A percentile compares a stretch with the other conserved stretches of the same genome.
Conservation (phyloP, 2,888 invertebrate genomes). For the Amphipyra berbera region DNA sequence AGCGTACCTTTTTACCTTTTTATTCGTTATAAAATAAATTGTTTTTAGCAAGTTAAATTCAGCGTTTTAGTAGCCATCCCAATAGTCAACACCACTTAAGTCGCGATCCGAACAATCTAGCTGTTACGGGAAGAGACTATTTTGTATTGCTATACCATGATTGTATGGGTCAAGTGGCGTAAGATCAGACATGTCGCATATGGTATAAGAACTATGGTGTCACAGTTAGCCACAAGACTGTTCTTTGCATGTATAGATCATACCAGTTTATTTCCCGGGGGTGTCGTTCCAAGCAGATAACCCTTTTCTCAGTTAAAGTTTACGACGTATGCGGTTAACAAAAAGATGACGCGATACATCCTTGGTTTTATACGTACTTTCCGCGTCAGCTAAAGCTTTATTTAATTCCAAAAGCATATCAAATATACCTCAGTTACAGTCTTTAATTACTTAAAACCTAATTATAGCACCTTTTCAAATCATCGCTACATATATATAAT, state of each 20-base stretch:
- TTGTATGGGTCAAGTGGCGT: no score
- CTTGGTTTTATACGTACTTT: conserved; percentile 3
- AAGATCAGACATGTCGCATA: no score
- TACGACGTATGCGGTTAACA: conserved; percentile 44
- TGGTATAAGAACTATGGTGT: not conserved
- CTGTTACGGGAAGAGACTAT: no score
- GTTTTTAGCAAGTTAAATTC: no score
- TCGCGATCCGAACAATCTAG: no score
- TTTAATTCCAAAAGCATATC: conserved; percentile 16
- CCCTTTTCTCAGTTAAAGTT: conserved; percentile 46
- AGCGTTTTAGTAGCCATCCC: no score
- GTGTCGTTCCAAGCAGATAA: conserved; percentile 44
- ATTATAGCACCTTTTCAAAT: conserved; percentile 38
- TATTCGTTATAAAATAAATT: no score
- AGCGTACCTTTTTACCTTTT: no score
- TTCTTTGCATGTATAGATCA: conserved; percentile 34
- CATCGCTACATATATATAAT: conserved; percentile 22
- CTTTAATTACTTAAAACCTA: conserved; percentile 8
- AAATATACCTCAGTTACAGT: not conserved
- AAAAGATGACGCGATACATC: conserved; percentile 32
- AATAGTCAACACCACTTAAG: no score
- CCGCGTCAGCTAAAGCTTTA: conserved; percentile 15
- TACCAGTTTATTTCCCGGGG: conserved; percentile 44
- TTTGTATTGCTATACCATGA: no score
- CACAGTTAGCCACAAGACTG: conserved; percentile 9